Conservation (phyloP, 2,797 vertebrate genomes). For the Meriones psammophilus region DNA sequence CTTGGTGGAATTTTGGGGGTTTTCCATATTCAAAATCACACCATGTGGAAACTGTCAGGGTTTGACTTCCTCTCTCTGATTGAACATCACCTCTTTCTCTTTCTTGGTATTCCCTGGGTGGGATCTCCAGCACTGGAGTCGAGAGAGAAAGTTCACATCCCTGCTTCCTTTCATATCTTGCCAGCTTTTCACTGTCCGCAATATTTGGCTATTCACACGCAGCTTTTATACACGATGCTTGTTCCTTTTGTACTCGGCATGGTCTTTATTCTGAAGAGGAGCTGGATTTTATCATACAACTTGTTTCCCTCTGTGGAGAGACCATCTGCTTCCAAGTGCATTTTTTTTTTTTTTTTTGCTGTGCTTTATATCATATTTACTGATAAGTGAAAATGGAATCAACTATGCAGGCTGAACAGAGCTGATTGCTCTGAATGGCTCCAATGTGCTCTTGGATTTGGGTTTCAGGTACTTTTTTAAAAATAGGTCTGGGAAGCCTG, state of each 20-base stretch:
- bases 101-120: background rate
- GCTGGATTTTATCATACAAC: background rate
- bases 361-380: background rate
- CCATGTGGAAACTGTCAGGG: no score
- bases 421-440: background rate
- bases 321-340: background rate
- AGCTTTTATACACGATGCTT: no score
- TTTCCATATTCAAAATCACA: background rate
- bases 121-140: background rate
- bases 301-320: background rate
- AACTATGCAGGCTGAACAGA: background rate
- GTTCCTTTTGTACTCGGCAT: background rate
- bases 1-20: background rate
- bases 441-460: background rate
- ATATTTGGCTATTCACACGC: background rate
- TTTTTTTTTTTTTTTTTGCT: no score
- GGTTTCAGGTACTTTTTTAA: background rate
- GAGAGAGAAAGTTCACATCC: background rate
- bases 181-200: background rate
- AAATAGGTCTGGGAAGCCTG: background rate
- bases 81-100: background rate
- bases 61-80: background rate
- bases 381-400: background rate
- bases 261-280: background rate
- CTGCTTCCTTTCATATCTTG: background rate